These are phyloP conservation scores for Gnatocerus cornutus DNA, from an alignment of 2,888 invertebrate species.

Conservation along the genomic window DNA sequence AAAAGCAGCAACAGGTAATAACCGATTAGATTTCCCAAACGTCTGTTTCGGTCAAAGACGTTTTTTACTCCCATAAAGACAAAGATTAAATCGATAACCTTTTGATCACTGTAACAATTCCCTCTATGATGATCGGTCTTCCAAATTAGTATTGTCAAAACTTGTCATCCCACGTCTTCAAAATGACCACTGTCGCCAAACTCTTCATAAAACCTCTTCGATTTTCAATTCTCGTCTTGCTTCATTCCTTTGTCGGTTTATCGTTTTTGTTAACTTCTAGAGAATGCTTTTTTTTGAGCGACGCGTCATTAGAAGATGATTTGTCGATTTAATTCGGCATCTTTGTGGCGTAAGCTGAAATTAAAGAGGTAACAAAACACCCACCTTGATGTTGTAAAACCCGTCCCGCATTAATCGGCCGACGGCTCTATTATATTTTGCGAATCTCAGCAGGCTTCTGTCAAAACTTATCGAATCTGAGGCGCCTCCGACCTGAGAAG, in stretches of 20 bases:
- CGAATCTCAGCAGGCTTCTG: slow-evolving; percentile 36
- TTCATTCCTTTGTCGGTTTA: slow-evolving; percentile 7
- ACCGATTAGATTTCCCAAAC: background rate
- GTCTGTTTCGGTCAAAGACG: background rate
- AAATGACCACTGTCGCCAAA: slow-evolving; percentile 5
- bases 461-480: slow-evolving; percentile 34
- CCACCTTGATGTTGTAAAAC: slow-evolving; percentile 35
- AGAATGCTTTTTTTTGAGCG: slow-evolving; percentile 19
- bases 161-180: background rate
- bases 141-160: slow-evolving; percentile 20
- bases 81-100: slow-evolving; percentile 17
- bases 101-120: slow-evolving; percentile 6
- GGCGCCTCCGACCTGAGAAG: slow-evolving; percentile 49
- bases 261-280: slow-evolving; percentile 1
- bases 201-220: background rate
- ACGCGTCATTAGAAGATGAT: slow-evolving; percentile 49
- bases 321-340: slow-evolving; percentile 55
- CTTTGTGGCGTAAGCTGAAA: slow-evolving; percentile 41
- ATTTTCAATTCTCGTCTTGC: background rate
- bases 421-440: slow-evolving; percentile 41
- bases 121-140: slow-evolving; percentile 6
- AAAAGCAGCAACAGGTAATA: background rate
- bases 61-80: slow-evolving; percentile 4
- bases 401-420: slow-evolving; percentile 30
- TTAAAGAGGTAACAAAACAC: slow-evolving; percentile 41